Conservation (phyloP, 1,140 invertebrate genomes). For the Danaus plexippus region DNA sequence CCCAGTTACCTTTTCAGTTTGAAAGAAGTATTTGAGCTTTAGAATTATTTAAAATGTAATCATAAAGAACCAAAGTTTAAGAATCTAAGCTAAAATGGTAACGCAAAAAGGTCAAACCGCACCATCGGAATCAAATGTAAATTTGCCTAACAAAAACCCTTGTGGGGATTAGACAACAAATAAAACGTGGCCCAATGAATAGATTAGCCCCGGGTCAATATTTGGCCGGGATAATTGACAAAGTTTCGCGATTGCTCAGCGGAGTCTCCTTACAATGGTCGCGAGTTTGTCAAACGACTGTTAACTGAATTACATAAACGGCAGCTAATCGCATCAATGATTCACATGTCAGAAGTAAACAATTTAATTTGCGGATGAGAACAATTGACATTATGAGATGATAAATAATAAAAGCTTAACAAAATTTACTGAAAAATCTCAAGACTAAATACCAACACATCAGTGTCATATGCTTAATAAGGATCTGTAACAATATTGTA, state of each 20-base stretch:
- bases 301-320: constrained; percentile 13
- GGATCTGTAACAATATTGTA: no score
- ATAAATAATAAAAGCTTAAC: no score
- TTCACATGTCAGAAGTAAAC: constrained; percentile 10
- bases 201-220: constrained; percentile 34
- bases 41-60: no score
- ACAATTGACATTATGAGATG: no score
- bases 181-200: constrained; percentile 32
- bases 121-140: constrained; percentile 33
- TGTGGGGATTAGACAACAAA: constrained; percentile 24
- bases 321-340: constrained; percentile 12
- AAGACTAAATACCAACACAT: no score
- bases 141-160: constrained; percentile 21
- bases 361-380: constrained; percentile 3
- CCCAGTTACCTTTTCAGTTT: no score
- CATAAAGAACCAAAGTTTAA: no score
- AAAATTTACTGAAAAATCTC: no score
- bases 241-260: constrained; percentile 24
- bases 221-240: constrained; percentile 34
- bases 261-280: constrained; percentile 8
- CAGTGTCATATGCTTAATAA: no score
- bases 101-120: constrained; percentile 29
- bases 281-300: constrained; percentile 18
- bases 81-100: constrained; percentile 8
- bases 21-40: no score